These are phyloP conservation scores for Pachyuromys duprasi DNA, from an alignment of 2,797 vertebrate genomes.

Conservation along the genomic window DNA sequence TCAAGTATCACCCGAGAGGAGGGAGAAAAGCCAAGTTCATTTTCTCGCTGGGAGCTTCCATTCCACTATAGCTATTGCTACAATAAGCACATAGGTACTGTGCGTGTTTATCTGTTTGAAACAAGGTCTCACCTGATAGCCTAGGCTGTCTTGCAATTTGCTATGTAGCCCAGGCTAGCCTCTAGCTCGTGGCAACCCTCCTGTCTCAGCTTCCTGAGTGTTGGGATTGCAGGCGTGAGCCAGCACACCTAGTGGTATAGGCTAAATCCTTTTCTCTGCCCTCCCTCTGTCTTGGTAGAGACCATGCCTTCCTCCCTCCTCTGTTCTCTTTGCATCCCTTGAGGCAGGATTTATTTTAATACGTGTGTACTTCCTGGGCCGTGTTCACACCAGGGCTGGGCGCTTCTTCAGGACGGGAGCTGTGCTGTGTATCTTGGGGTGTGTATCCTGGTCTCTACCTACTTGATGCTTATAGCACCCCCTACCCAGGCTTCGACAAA, in stretches of 20 bases:
- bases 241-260: neutral
- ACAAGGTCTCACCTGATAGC: neutral
- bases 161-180: neutral
- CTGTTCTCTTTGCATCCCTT: neutral
- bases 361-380: neutral
- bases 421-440: neutral
- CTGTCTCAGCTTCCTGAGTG: neutral
- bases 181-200: neutral
- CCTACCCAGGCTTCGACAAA: neutral
- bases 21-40: neutral
- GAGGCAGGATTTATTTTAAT: neutral
- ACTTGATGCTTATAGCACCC: neutral
- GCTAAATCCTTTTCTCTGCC: neutral
- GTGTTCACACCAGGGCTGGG: fast-evolving
- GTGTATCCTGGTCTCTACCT: neutral
- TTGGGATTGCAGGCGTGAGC: neutral
- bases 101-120: neutral
- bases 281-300: neutral
- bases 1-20: neutral
- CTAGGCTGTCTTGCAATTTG: neutral
- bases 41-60: neutral
- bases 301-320: neutral
- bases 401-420: neutral
- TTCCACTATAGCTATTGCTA: neutral
- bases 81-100: too few species aligned